A percentile compares a stretch with the other conserved stretches of the same genome.
phyloP scores from a whole-genome alignment of 2,797 vertebrate genomes.

The Perodicticus potto region DNA sequence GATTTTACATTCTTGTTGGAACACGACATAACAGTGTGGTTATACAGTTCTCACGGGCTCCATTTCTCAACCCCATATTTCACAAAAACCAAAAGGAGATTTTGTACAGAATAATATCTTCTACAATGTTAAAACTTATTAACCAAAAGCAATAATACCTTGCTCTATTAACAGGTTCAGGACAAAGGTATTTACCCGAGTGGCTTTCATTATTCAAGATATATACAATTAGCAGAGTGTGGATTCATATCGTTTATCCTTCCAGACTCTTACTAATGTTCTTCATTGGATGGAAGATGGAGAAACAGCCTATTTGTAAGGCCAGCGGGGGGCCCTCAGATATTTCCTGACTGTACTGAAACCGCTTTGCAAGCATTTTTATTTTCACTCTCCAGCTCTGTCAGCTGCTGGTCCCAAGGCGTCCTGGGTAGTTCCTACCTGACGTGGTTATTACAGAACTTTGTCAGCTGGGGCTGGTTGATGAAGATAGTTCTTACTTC shows the following conservation, averaged over 20 bases:
- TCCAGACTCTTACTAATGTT: neutral
- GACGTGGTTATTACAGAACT: constrained; percentile 98
- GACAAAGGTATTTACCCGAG: neutral
- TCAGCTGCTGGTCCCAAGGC: rapidly evolving
- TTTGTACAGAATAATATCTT: neutral
- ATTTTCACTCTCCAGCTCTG: no score
- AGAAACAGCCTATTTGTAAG: neutral
- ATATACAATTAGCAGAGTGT: neutral
- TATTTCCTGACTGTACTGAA: neutral
- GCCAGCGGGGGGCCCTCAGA: neutral
- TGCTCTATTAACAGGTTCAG: neutral
- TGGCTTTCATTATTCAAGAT: neutral
- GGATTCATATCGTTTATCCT: neutral
- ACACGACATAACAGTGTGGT: neutral
- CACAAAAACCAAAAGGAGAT: constrained; percentile 20
- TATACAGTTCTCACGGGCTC: neutral
- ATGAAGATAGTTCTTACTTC: constrained; percentile 96
- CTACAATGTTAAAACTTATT: constrained; percentile 25
- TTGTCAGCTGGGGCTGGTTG: constrained; percentile 96
- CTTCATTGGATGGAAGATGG: neutral
- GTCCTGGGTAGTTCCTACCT: constrained; percentile 88
- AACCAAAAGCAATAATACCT: neutral
- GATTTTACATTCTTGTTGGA: neutral
- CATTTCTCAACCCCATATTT: neutral
- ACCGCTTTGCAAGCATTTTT: neutral